Evolutionary conservation across 2,113 vertebrate species (phyloP), one percentile per base, ranked within the genome.

Genomic region (Gambusia holbrooki): DNA sequence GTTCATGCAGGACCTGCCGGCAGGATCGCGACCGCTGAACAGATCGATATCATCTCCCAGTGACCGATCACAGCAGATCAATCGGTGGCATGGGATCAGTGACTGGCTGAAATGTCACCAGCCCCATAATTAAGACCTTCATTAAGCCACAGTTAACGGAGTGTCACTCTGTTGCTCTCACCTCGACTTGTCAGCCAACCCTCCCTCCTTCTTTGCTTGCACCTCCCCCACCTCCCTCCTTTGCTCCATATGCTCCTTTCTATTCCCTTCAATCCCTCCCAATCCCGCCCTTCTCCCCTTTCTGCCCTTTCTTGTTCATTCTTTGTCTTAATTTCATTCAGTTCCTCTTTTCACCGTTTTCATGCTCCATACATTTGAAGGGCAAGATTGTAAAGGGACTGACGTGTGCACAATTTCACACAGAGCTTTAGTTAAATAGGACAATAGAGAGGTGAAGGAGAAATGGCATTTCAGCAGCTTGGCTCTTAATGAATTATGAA

Each of bases 71-170:
- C 87, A 78, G 73, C 73, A 40, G 91, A 93, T 94, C 89, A 87
- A 93, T 93, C 85, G 81, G 84, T 84, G 85, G 77, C 86, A 87
- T 79, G 14, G 83, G 84, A 85, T 88, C 90, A 85, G 86, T 83
- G 88, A 90, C 87, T 84, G 87, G 84, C 88, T 84, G 80, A 90
- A 94, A 94, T 93, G 91, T 94, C 94, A 93, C 83, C 83, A 80
- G 91, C 90, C 92, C 92, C 92, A 93, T 94, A 94, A 94, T 93
- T 94, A 94, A 93, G 92, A 93, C 90, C 91, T 92, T 94, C 90
- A 93, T 93, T 94, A 94, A 92, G 91, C 84, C 83, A 81, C 67
- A 74, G 84, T 89, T 93, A 91, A 91, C 89, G 87, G 90, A 91
- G 85, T 90, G 88, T 86, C 80, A 87, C 79, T 74, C 73, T 82